Conservation (phyloP, 2,888 invertebrate species). For the Spodoptera exigua region DNA sequence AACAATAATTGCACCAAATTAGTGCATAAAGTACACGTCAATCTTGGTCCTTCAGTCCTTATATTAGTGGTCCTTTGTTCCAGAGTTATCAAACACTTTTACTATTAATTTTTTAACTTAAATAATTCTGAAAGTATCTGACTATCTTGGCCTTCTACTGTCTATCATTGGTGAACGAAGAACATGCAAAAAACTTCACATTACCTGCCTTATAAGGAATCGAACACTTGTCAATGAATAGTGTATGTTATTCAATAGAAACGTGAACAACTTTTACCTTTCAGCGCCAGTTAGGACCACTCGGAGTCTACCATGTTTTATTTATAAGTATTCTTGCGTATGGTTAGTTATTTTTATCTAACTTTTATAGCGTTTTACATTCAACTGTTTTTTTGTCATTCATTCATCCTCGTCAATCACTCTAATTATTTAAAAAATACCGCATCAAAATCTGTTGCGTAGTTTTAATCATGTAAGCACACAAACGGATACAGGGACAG, state of each 20-base stretch:
- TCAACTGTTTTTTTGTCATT: no score
- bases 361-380: not conserved
- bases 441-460: no score
- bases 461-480: no score
- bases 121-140: constrained; percentile 5
- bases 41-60: no score
- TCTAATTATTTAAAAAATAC: no score
- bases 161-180: constrained; percentile 14
- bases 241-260: constrained; percentile 32
- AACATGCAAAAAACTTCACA: constrained; percentile 19
- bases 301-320: not conserved
- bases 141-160: constrained; percentile 2
- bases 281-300: constrained; percentile 6
- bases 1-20: no score
- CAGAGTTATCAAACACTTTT: no score
- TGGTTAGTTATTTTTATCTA: constrained; percentile 30
- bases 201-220: constrained; percentile 8
- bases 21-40: no score
- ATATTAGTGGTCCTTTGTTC: no score
- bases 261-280: constrained; percentile 37
- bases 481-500: no score
- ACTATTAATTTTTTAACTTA: not conserved
- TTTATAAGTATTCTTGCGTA: constrained; percentile 25
- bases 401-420: no score
- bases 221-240: constrained; percentile 23